Conservation (phyloP, 1,140 invertebrate genomes). For the Lasioglossum baleicum region DNA sequence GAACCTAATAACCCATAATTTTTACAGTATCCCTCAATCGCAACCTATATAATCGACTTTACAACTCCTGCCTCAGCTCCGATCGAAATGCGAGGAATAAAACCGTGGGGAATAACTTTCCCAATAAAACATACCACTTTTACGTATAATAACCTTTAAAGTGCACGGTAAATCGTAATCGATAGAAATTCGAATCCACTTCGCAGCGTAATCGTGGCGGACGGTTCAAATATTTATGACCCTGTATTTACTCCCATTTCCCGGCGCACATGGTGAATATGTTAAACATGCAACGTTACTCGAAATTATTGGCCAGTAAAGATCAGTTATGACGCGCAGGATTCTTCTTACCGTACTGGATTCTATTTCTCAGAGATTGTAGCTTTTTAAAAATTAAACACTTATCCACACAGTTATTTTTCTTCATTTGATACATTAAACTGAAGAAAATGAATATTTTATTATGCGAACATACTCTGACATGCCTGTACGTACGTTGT, state of each 20-base stretch:
- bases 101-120: not conserved
- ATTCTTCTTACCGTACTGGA: too few species aligned
- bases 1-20: not conserved
- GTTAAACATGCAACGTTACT: too few species aligned
- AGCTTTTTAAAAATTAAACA: too few species aligned
- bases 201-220: slow-evolving; percentile 25
- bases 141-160: not conserved
- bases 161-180: slow-evolving; percentile 10
- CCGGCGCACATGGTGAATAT: too few species aligned
- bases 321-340: too few species aligned
- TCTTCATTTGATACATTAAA: too few species aligned
- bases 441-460: too few species aligned
- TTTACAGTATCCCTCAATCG: not conserved
- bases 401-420: too few species aligned
- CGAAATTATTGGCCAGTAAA: too few species aligned
- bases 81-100: not conserved
- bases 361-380: too few species aligned
- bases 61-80: not conserved
- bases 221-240: slow-evolving; percentile 46
- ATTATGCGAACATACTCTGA: too few species aligned
- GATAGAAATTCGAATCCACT: slow-evolving; percentile 15
- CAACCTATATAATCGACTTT: not conserved
- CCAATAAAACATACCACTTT: not conserved
- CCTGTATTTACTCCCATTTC: not conserved
- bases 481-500: too few species aligned